Evolutionary conservation across 2,797 vertebrate genomes (phyloP), one percentile per base, ranked within the genome.

Genomic region (Melanotaenia pygmaea): DNA sequence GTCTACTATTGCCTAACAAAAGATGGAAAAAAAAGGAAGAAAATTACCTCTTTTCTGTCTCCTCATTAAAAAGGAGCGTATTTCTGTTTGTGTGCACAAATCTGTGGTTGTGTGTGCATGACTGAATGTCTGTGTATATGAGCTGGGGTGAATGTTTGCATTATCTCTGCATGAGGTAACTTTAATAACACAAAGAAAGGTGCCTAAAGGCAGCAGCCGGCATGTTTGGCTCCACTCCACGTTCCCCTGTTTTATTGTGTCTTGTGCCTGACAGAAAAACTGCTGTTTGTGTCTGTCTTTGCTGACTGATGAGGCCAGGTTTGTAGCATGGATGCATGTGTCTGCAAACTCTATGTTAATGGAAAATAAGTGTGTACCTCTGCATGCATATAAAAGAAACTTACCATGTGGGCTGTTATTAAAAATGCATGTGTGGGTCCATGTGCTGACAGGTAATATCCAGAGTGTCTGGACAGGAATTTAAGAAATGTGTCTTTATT

Each of bases 181-280:
- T 37, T 74, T 93, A 92, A 94, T 93, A 88, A 74, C 86, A 69
- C 77, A 61, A 71, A 50, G 24, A 72, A 81, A 77, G 68, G 64
- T 85, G 74, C 79, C 86, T 53, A 67, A 60, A 70, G 86, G 77
- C 50, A 34, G 68, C 85, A 78, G 85, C 78, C 65, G 34, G 61
- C 76, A 59, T 85, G 30, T 73, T 83, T 88, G 89, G 86, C 85
- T 28, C 59, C 24, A 11, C 1, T 76, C 89, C 82, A 86, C 86
- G 79, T 82, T 82, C 84, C 77, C 62, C 81, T n/a, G 4, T 92
- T 94, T 93, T 92, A 91, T 90, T 92, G 85, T 80, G 87, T 88
- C 90, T 92, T 69, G 53, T 81, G 87, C 54, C 73, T 72, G 61
- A 86, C 75, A 69, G 57, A 64, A 85, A 87, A 83, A 81, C 61